Conservation (phyloP, 2,113 vertebrate species). For the Dipodomys spectabilis region DNA sequence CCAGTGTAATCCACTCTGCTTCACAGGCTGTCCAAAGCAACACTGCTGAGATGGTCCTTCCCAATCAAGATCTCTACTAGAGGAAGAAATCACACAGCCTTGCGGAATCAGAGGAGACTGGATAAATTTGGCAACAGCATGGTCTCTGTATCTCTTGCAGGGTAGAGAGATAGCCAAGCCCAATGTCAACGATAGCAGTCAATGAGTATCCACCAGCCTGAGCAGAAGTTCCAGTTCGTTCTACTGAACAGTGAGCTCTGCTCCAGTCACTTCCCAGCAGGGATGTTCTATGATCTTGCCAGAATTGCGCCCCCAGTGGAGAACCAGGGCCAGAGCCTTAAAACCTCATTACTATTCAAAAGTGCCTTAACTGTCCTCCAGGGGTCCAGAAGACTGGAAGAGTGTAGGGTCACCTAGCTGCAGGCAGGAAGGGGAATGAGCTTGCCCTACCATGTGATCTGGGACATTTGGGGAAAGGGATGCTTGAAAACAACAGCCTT, state of each 20-base stretch:
- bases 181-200: no score
- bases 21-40: no score
- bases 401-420: background rate
- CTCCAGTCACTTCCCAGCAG: no score
- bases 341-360: no score
- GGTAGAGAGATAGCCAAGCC: background rate
- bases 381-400: background rate
- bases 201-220: background rate
- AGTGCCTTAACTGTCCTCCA: accelerated
- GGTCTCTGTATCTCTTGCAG: background rate
- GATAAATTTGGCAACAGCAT: background rate
- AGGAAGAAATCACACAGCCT: background rate
- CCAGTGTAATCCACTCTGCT: background rate
- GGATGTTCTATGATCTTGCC: no score
- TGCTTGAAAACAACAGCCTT: no score
- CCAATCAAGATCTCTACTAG: background rate
- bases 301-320: background rate
- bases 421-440: accelerated
- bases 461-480: background rate
- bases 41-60: background rate
- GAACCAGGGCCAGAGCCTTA: background rate
- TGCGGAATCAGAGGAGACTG: background rate
- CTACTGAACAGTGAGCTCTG: background rate
- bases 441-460: background rate
- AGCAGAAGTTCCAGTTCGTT: background rate